Evolutionary conservation across 37 sponge, comb jelly and placozoan species (phyloP).

Genomic region (Chondrosia reniformis): DNA sequence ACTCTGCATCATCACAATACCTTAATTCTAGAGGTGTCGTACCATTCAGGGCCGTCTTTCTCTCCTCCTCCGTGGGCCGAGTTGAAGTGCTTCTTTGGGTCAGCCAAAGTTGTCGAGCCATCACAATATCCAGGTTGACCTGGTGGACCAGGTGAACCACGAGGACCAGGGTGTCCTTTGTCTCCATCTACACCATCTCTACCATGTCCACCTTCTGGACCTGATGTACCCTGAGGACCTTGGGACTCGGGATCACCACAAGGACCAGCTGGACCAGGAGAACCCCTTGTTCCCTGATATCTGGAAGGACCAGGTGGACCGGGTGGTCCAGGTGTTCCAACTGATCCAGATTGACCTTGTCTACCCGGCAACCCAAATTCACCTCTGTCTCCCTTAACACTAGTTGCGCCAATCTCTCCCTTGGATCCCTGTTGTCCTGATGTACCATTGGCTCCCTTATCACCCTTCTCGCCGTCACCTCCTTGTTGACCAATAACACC

Average conservation of each 20-base stretch:
- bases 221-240: slow-evolving; percentile 12
- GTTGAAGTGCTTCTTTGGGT: slow-evolving; percentile 21
- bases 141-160: slow-evolving; percentile 47
- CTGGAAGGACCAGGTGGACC: slow-evolving; percentile 52
- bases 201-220: slow-evolving; percentile 1
- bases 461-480: slow-evolving; percentile 41
- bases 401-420: not conserved
- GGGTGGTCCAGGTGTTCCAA: slow-evolving; percentile 66
- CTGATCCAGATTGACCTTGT: slow-evolving; percentile 57
- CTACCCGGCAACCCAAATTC: slow-evolving; percentile 28
- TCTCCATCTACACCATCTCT: slow-evolving; percentile 30
- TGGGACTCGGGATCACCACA: slow-evolving; percentile 5
- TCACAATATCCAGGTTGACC: slow-evolving; percentile 10
- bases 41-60: not conserved
- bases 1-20: slow-evolving; percentile 5
- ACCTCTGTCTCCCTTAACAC: slow-evolving; percentile 57
- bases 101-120: slow-evolving; percentile 9
- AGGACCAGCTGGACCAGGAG: slow-evolving; percentile 11
- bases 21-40: not conserved
- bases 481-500: slow-evolving; percentile 69
- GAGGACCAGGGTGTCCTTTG: slow-evolving; percentile 59
- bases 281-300: slow-evolving; percentile 2
- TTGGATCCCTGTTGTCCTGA: not conserved
- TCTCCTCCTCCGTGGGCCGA: no score
- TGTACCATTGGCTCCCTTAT: not conserved